Base-by-base conservation (phyloP, 2,113 vertebrate genomes). In the Chrysemys picta region DNA sequence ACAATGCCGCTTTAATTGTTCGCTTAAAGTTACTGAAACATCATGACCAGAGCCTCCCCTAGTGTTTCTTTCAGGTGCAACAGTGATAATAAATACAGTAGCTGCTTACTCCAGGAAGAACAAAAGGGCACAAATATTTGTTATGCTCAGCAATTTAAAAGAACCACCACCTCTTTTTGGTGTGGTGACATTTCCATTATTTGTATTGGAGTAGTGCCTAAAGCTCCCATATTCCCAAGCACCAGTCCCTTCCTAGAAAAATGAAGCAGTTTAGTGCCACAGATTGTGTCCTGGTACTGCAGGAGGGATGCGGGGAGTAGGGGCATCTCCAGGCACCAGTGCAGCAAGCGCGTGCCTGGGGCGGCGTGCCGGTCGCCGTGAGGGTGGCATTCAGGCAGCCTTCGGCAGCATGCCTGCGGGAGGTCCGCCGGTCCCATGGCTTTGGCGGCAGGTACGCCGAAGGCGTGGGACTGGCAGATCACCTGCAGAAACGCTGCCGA, bases 71-170 rank as follows among this genome's bases (percentile, higher is more conserved):
- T 54, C 91, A 92, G 75, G 31, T 38, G 84, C 53, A 75, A 83
- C 47, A 92, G 50, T 52, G 93, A 95, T 78, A 91, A 90, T 42
- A 31, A 76, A 42, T 47, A 76, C 24, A 76, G 75, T 57, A 42
- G 81, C 27, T 5, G 31, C 62, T 94, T 85, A 65, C 80, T 90
- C 82, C 84, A 76, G 47, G 76, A 95, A 57, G 29, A 93, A 87
- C 85, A 92, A 90, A 82, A 11, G 42, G 76, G 59, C 59, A 89
- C 62, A 90, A 96, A 93, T 80, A 52, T 59, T 82, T 82, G 80
- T 14, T 17, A 31, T 2, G 53, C 31, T 75, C 57, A 38, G 38
- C 3, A 85, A 11, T 38, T 80, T 82, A 0, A 50, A 45, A 91
- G 65, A 79, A 80, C 1, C 52, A 17, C 5, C n/a, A 78, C 53